Conservation (phyloP, 2,113 vertebrate genomes). For the Chloropsis hardwickii region DNA sequence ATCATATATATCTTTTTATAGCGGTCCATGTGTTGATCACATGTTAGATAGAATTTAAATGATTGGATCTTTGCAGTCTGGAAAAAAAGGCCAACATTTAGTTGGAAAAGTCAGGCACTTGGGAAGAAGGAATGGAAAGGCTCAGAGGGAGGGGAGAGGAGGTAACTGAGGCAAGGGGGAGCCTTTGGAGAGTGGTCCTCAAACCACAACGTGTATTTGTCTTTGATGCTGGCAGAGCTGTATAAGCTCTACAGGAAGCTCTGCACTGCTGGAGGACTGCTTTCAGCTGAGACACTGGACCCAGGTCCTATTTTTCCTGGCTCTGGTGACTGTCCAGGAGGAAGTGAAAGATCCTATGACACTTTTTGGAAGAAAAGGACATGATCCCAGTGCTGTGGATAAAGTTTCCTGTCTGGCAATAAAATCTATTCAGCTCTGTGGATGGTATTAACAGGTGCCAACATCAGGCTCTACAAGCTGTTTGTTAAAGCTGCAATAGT, state of each 20-base stretch:
- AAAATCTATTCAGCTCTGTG: neutral
- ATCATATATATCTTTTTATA: neutral
- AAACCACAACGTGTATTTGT: neutral
- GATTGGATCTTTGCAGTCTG: neutral
- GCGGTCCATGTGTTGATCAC: neutral
- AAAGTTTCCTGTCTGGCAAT: conserved; percentile 51
- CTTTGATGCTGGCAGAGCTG: conserved; percentile 16
- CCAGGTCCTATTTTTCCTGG: conserved; percentile 57
- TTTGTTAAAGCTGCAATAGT: neutral
- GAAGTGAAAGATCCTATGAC: conserved; percentile 57
- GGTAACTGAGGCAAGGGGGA: neutral
- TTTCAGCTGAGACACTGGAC: conserved; percentile 47
- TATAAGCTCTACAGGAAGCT: conserved; percentile 8
- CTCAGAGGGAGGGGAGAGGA: neutral
- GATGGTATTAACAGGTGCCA: conserved; percentile 53
- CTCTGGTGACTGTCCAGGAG: conserved; percentile 41
- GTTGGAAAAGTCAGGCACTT: neutral
- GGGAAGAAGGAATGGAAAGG: conserved; percentile 17
- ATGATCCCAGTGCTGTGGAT: conserved; percentile 23
- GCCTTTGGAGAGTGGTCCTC: neutral
- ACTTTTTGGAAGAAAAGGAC: conserved; percentile 50
- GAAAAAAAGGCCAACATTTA: neutral
- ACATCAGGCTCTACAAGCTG: neutral
- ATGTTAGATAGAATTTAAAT: neutral
- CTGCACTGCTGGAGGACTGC: conserved; percentile 39